Evolutionary conservation across 2,888 invertebrate genomes (phyloP), one percentile per base, ranked within the genome.

Genomic region (Syrphus vitripennis): DNA sequence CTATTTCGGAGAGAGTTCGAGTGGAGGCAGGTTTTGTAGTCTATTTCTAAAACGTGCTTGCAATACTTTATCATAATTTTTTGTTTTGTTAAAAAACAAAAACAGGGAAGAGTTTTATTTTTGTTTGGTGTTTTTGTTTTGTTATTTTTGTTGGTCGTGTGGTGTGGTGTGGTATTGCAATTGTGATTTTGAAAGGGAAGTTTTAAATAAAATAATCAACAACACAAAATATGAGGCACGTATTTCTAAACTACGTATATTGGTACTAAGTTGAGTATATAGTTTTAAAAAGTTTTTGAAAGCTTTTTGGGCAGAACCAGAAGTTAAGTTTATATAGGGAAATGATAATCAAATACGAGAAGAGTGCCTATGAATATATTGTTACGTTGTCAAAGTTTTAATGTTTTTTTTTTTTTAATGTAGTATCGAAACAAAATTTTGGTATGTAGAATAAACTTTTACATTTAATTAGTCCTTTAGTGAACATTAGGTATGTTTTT

Each of bases 1-100:
- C 78, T 74, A 45, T 72, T n/a, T 40, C 24, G 24, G 26, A 61
- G 50, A 4, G 24, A 31, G 10, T 55, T 55, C 50, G n/a, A 55
- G 1, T 14, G 14, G n/a, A 31, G 37, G 9, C 53, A 57, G 19
- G 67, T 45, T n/a, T 65, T 21, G 40, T 65, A 14, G 65, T 65
- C 55, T 70, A 26, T 24, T 71, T 71, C 1, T 2, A 31, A 37
- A 79, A 83, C 76, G 76, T 82, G 82, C 29, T 65, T 65, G 75
- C 63, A 65, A 55, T 78, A 61, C 16, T 53, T 31, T 26, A 67
- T 48, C 48, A 63, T 42, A 24, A 61, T 7, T 42, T 21, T 34
- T 37, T 59, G 19, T 37, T 21, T 21, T 19, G 2, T 5, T 6
- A 45, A 42, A 16, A 19, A 19, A 45, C 31, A 31, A n/a, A n/a